Conservation (phyloP, 2,888 invertebrate genomes). For the Monochamus alternatus region DNA sequence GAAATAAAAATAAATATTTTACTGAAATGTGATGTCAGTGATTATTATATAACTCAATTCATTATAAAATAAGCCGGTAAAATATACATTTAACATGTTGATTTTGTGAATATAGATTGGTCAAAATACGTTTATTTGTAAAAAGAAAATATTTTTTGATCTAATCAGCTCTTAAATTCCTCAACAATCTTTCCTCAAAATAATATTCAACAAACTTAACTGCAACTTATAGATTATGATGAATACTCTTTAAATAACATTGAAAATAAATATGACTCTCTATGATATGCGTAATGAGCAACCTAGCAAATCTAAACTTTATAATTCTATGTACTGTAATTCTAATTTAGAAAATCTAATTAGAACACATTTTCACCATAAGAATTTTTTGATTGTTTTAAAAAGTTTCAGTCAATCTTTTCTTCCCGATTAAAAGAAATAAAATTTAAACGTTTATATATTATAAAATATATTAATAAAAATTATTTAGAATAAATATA, state of each 20-base stretch:
- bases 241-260: conserved; percentile 41
- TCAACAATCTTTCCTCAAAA: conserved; percentile 44
- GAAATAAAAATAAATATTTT: conserved; percentile 1
- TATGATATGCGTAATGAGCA: conserved; percentile 53
- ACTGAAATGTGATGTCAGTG: conserved; percentile 29
- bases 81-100: conserved; percentile 22
- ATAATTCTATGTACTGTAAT: conserved; percentile 28
- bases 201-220: conserved; percentile 50
- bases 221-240: conserved; percentile 40
- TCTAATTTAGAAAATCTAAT: conserved; percentile 48
- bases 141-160: conserved; percentile 38
- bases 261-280: conserved; percentile 33
- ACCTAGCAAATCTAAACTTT: conserved; percentile 39
- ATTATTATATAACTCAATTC: conserved; percentile 15
- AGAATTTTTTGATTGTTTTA: conserved; percentile 49
- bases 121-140: conserved; percentile 44
- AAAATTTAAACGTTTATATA: conserved; percentile 34
- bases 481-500: conserved; percentile 49
- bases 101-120: conserved; percentile 39
- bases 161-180: conserved; percentile 18
- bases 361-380: conserved; percentile 56
- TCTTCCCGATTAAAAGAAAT: conserved; percentile 32
- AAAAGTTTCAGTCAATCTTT: conserved; percentile 49
- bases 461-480: conserved; percentile 42
- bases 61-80: conserved; percentile 38